Conservation (phyloP, 2,888 invertebrate genomes). For the Bedellia somnulentella region DNA sequence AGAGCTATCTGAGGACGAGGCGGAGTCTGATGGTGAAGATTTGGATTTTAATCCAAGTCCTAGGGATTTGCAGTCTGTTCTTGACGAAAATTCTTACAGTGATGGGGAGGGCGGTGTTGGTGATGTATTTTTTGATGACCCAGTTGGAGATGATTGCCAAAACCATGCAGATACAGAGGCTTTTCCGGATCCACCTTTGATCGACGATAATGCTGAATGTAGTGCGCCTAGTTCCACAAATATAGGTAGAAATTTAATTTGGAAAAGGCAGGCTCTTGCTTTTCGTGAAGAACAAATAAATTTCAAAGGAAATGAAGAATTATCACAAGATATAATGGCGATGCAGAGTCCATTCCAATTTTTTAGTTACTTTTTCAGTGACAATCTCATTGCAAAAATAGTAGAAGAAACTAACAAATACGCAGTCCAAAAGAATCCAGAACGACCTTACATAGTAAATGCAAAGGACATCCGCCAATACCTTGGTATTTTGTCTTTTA, state of each 20-base stretch:
- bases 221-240: neutral
- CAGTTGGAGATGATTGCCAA: no score
- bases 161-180: no score
- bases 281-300: slow-evolving; percentile 1
- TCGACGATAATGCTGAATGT: neutral
- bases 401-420: neutral
- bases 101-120: no score
- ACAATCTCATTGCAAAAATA: neutral
- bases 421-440: neutral
- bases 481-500: no score
- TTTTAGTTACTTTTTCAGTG: neutral
- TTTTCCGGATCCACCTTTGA: neutral
- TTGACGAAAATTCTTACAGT: neutral
- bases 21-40: neutral
- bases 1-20: slow-evolving; percentile 1
- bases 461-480: no score
- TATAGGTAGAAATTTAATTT: neutral
- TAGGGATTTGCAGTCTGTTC: neutral
- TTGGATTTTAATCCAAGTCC: neutral
- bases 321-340: neutral
- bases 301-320: no score
- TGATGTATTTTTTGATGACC: no score
- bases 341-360: neutral
- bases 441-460: slow-evolving; percentile 8
- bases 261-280: neutral